Evolutionary conservation across 2,113 vertebrate species (phyloP).

Genomic region (Sinocyclocheilus grahami): DNA sequence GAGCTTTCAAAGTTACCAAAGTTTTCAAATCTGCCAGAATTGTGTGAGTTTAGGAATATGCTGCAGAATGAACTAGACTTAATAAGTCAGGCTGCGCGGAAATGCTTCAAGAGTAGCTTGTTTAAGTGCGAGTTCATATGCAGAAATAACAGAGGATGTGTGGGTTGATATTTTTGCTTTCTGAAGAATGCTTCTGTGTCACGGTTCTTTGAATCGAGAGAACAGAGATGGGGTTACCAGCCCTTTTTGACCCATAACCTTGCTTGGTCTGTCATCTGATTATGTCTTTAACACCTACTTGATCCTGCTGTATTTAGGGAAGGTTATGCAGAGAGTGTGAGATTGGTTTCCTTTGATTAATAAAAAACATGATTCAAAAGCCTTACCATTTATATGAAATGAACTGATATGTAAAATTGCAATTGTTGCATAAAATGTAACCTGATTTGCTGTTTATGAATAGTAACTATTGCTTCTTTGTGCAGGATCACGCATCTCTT

Average conservation of each 20-base stretch:
- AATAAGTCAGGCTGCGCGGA: neutral
- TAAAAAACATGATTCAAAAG: neutral
- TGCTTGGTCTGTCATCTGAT: neutral
- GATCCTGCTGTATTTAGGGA: neutral
- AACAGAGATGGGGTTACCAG: neutral
- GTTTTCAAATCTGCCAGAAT: neutral
- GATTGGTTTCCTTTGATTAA: neutral
- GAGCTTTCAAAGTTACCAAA: too few relatives aligned
- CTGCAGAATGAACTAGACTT: neutral
- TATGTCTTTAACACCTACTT: neutral
- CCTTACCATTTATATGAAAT: neutral
- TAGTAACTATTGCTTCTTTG: too few relatives aligned
- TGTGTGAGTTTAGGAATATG: neutral
- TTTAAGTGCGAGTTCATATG: neutral
- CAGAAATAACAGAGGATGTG: constrained; percentile 14
- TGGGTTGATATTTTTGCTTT: neutral
- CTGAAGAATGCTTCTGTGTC: constrained; percentile 13
- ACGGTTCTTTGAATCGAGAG: neutral
- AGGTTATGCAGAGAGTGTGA: neutral
- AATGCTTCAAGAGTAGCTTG: neutral
- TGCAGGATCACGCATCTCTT: too few relatives aligned
- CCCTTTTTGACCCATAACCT: neutral
- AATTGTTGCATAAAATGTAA: neutral
- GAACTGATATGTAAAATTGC: neutral
- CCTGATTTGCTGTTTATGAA: too few relatives aligned